These are phyloP conservation scores for Drosophila anomalata DNA, from an alignment of 2,888 invertebrate species.

Conservation along the genomic window DNA sequence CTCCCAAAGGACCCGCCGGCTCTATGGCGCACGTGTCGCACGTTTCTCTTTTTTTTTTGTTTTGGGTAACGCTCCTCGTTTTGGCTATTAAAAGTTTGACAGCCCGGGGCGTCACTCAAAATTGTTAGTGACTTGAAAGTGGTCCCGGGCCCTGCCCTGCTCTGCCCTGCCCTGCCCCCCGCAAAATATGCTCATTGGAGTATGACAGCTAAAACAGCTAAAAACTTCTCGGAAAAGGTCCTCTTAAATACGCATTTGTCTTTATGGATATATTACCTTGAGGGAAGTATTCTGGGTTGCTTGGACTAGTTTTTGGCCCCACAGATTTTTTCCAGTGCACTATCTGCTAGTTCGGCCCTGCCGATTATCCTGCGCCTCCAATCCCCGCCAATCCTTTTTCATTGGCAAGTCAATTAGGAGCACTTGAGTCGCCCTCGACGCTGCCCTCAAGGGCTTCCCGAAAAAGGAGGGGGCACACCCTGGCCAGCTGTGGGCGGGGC, in stretches of 20 bases:
- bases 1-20: constrained; percentile 26
- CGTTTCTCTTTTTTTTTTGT: constrained; percentile 2
- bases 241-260: background rate
- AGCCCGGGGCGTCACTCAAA: constrained; percentile 55
- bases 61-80: constrained; percentile 5
- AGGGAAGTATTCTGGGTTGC: too few relatives aligned
- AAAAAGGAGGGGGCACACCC: too few relatives aligned
- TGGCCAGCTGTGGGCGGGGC: too few relatives aligned
- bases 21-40: constrained; percentile 32
- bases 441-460: constrained; percentile 6
- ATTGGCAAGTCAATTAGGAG: constrained; percentile 50
- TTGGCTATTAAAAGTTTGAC: constrained; percentile 64
- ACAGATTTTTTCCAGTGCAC: background rate
- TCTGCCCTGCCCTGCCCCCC: background rate
- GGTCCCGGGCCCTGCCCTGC: constrained; percentile 4
- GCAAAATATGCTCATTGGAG: constrained; percentile 27
- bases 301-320: too few relatives aligned
- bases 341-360: background rate
- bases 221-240: background rate
- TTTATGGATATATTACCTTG: too few relatives aligned
- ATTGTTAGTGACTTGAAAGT: constrained; percentile 57
- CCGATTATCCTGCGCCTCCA: constrained; percentile 7
- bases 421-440: constrained; percentile 28
- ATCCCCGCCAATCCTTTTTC: constrained; percentile 24
- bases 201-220: constrained; percentile 34